Base-by-base conservation (phyloP, 1,140 invertebrate species). In the Dufourea novaeangliae region DNA sequence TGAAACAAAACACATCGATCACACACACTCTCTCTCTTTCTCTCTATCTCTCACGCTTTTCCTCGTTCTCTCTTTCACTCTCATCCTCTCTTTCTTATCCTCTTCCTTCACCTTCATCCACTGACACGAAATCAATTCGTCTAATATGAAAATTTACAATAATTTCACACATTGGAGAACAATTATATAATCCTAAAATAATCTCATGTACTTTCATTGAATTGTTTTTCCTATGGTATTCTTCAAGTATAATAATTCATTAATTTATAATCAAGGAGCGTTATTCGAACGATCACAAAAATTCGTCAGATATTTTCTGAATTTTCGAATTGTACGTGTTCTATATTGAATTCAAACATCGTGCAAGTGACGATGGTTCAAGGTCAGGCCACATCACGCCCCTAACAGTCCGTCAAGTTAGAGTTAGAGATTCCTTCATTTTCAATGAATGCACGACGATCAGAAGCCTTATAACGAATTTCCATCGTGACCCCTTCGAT, bases 1-100 rank as follows among this genome's bases (percentile, higher is more conserved):
- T n/a, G n/a, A 32, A 77, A 41, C 75, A 44, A 41, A 34, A 27
- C 61, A 78, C 46, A 71, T 44, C 50, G 70, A 52, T 56, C 69
- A 57, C 50, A 63, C 70, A 34, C 34, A 8, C 27, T 64, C 52
- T 46, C 34, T 61, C 44, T 46, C 34, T 61, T 37, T 46, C 34
- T 64, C 50, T 83, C 25, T 69, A 68, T 76, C 29, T 68, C 6
- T 5, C 54, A 32, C 27, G 41, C 34, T 68, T 44, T 44, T 54
- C 67, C 29, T 34, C n/a, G 72, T 57, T 34, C 37, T 68, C 54
- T 41, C 17, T 73, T 46, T 64, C 73, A 57, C 62, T 52, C 67
- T 75, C 39, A 59, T 59, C 54, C 62, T 10, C 66, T 44, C 37
- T 56, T 34, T 67, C 37, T 66, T 71, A 27, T 11, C 20, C 78